Evolutionary conservation across 2,113 vertebrate species (phyloP), one percentile per base, ranked within the genome.

Genomic region (Trogon surrucura): DNA sequence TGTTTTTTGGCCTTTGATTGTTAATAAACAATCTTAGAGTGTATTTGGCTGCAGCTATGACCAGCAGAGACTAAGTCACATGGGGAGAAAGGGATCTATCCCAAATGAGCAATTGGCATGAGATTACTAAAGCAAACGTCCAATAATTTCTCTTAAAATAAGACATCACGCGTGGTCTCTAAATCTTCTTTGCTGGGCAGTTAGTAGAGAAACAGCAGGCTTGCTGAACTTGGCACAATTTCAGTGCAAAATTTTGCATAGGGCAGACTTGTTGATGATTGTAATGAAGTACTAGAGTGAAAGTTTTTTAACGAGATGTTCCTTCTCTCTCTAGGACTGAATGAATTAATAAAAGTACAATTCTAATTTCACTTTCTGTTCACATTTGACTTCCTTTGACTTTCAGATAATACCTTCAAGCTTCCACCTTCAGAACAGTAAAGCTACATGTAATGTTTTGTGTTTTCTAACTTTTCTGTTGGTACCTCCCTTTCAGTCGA

Each of bases 151-250:
- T 94, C 87, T 78, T 82, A 62, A 95, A 96, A 88, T 89, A 89
- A 85, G 84, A 62, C 82, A 44, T 85, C 3, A 4, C 36, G 32
- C n/a, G 0, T 50, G 62, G n/a, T 85, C 38, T 94, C 50, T 89
- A 73, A 91, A 72, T 87, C 77, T 91, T 26, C 41, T 87, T 91
- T 93, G 53, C 62, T 85, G 53, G 41, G 65, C 73, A 91, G 79
- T 95, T 91, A 85, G 61, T 80, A 92, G 86, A 92, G 95, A 87
- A 96, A 54, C 80, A 88, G 50, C 8, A 5, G 58, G 23, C 60
- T 91, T 96, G 74, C 66, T 91, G 72, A 93, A 71, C 84, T 96
- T 97, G 94, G 85, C 94, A 53, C 65, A 5, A 51, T 89, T 94
- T 90, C 83, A 79, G 6, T 70, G 86, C 32, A 74, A 58, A 75